A percentile compares a stretch with the other conserved stretches of the same genome.
Conservation (phyloP, 2,113 vertebrate genomes). For the Ifrita kowaldi region DNA sequence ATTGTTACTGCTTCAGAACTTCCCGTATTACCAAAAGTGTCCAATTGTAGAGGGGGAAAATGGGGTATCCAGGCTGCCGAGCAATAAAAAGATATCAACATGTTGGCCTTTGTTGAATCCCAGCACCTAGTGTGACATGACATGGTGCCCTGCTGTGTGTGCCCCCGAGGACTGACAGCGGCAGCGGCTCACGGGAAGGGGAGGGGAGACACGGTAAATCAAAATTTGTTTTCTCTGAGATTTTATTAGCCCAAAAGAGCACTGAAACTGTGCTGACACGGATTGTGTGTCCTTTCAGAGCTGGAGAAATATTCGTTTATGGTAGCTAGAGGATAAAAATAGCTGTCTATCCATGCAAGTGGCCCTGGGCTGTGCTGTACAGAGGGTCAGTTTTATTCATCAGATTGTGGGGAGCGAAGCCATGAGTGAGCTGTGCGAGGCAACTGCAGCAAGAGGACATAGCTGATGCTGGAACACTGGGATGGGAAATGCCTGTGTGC, state of each 20-base stretch:
- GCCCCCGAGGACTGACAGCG: slow-evolving; percentile 54
- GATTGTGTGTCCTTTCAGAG: background rate
- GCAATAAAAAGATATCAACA: slow-evolving; percentile 75
- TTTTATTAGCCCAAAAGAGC: slow-evolving; percentile 25
- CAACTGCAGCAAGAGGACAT: fast-evolving
- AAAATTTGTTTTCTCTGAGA: slow-evolving; percentile 49
- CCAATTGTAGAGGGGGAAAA: slow-evolving; percentile 3
- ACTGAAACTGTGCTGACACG: background rate
- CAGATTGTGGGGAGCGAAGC: background rate
- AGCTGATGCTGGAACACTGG: fast-evolving
- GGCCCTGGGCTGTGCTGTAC: background rate
- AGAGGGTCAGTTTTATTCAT: background rate
- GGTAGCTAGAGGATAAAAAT: background rate
- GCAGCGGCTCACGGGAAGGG: slow-evolving; percentile 32
- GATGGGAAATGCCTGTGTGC: background rate
- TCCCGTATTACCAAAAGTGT: background rate
- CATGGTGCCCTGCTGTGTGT: slow-evolving; percentile 69
- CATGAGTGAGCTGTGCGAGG: background rate
- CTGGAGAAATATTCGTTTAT: background rate
- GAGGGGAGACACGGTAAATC: slow-evolving; percentile 28
- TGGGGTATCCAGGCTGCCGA: slow-evolving; percentile 39
- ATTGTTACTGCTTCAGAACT: background rate
- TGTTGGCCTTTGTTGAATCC: slow-evolving; percentile 68
- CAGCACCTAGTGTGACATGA: slow-evolving; percentile 73
- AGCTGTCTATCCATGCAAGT: fast-evolving